Evolutionary conservation across 2,888 invertebrate genomes (phyloP), one percentile per base, ranked within the genome.

Genomic region (Sminthurides aquaticus): DNA sequence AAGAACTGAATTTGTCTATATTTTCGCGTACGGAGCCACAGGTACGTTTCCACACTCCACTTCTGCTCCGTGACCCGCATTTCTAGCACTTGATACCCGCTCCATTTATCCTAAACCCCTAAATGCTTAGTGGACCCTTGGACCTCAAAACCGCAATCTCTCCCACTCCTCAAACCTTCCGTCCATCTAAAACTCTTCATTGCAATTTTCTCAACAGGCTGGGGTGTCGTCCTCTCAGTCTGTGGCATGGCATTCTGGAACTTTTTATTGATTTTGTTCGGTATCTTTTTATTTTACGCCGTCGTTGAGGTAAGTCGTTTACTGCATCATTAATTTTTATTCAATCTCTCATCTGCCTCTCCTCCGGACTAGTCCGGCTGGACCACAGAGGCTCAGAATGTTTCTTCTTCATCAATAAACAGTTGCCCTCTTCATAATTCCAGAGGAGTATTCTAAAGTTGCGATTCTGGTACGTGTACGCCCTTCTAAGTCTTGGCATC

Each of bases 1-100:
- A 8, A 48, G 52, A 18, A 63, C 63, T 5, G 57, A 63, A n/a
- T 63, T 63, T 58, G 57, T 63, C 57, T 63, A 63, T n/a, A 26
- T 63, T 49, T 58, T 63, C 29, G 63, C 63, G 11, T 57, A 57
- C 24, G 63, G 63, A 29, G 25, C 15, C 18, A 58, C 57, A 28
- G 28, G 63, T 63, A 57, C 57, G 11, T 34, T 8, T 3, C 15
- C 8, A n/a, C n/a, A n/a, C n/a, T n/a, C n/a, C n/a, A n/a, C n/a
- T n/a, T n/a, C n/a, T n/a, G n/a, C n/a, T n/a, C n/a, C n/a, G n/a
- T n/a, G n/a, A n/a, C n/a, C n/a, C n/a, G n/a, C n/a, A n/a, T n/a
- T n/a, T n/a, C n/a, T n/a, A n/a, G n/a, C n/a, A n/a, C n/a, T n/a
- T n/a, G n/a, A n/a, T n/a, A n/a, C n/a, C n/a, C n/a, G n/a, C n/a